Percentiles rank a stretch among this genome's conserved stretches.
These are phyloP conservation scores for Micromesistius poutassou DNA, from an alignment of 2,797 vertebrate genomes.

Conservation along the genomic window DNA sequence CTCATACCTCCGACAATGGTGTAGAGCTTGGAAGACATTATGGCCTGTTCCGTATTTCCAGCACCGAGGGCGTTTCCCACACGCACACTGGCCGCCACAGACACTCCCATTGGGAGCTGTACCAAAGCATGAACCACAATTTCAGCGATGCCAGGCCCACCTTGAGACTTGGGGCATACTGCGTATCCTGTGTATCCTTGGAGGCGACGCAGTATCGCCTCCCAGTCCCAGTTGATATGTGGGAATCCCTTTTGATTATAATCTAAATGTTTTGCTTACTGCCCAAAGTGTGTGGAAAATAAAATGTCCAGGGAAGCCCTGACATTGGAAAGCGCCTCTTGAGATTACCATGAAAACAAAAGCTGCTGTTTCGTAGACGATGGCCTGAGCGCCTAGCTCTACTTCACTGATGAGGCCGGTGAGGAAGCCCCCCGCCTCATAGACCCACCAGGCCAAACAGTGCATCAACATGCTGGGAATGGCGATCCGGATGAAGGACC, in stretches of 20 bases:
- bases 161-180: background rate
- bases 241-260: background rate
- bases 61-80: slow-evolving; percentile 90
- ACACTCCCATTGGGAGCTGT: slow-evolving; percentile 82
- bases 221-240: background rate
- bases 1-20: slow-evolving; percentile 76
- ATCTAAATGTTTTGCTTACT: background rate
- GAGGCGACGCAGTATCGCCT: background rate
- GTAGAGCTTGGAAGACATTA: slow-evolving; percentile 72
- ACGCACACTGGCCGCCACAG: slow-evolving; percentile 81
- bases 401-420: slow-evolving; percentile 81
- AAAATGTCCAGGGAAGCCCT: background rate
- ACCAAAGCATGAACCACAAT: background rate
- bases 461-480: slow-evolving; percentile 94
- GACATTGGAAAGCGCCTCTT: background rate
- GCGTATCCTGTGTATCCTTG: background rate
- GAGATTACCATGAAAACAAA: slow-evolving; percentile 83
- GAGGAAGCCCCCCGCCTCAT: slow-evolving; percentile 86
- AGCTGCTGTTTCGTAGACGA: slow-evolving; percentile 75
- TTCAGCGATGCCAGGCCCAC: background rate
- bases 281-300: background rate
- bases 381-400: slow-evolving; percentile 84
- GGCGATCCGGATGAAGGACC: slow-evolving; percentile 80
- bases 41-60: slow-evolving; percentile 80
- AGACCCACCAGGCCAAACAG: slow-evolving; percentile 94